These are phyloP conservation scores for Aurelia coerulea DNA, from an alignment of 30 jellyfish, hydroid and myxozoan genomes.

Conservation along the genomic window DNA sequence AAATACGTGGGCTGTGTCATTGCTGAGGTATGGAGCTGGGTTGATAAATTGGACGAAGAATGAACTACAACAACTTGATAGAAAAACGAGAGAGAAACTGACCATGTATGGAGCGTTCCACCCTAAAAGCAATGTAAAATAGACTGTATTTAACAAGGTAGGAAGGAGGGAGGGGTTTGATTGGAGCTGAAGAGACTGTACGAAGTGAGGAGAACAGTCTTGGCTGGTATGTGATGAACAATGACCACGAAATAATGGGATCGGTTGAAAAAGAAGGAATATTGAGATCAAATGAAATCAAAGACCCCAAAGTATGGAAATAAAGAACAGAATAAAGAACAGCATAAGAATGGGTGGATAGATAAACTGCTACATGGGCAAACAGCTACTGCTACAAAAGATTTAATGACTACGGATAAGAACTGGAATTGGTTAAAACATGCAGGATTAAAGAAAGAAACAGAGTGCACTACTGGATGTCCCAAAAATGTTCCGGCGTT, in stretches of 20 bases:
- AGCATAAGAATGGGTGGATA: no score
- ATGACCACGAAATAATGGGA: no score
- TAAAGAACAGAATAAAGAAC: background rate
- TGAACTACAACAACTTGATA: slow-evolving; percentile 4
- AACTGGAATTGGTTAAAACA: background rate
- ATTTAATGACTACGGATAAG: background rate
- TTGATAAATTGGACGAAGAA: slow-evolving; percentile 12
- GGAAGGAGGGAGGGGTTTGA: no score
- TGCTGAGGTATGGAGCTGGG: slow-evolving; percentile 22
- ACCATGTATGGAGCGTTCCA: no score
- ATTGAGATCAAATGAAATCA: background rate
- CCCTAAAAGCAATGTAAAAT: no score
- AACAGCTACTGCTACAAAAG: background rate
- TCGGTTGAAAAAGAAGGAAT: no score
- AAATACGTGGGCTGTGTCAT: slow-evolving; percentile 32
- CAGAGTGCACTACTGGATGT: slow-evolving; percentile 3
- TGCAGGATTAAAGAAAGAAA: slow-evolving; percentile 30
- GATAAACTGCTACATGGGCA: no score
- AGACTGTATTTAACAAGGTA: no score
- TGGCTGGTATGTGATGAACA: no score
- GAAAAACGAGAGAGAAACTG: background rate
- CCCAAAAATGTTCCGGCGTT: no score
- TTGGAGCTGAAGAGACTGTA: no score
- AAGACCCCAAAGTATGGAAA: background rate
- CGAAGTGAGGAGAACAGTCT: no score